These are phyloP conservation scores for Apostichopus japonicus DNA, from an alignment of 35 echinoderm and acorn worm genomes.

Conservation along the genomic window DNA sequence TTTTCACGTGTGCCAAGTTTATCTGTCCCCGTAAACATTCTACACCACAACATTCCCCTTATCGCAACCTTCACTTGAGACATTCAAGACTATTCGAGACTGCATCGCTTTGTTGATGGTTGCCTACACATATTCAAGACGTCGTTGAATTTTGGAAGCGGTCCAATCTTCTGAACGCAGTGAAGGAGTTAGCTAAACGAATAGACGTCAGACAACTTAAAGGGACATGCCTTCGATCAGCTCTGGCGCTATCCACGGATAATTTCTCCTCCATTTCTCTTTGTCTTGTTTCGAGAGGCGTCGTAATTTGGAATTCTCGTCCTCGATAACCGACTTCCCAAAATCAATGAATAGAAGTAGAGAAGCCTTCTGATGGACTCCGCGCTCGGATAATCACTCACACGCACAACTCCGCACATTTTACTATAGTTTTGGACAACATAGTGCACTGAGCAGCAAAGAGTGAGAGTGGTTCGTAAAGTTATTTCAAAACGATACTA, in stretches of 20 bases:
- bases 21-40: too few species aligned
- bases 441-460: too few species aligned
- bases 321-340: neutral
- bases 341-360: neutral
- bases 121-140: neutral
- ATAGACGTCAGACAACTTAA: neutral
- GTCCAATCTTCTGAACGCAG: neutral
- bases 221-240: neutral
- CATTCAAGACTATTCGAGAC: neutral
- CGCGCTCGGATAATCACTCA: too few species aligned
- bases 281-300: neutral
- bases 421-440: too few species aligned
- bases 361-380: too few species aligned
- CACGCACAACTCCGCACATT: too few species aligned
- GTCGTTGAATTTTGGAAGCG: neutral
- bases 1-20: too few species aligned
- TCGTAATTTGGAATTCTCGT: neutral
- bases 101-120: neutral
- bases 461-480: too few species aligned
- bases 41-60: too few species aligned
- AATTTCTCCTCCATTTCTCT: neutral
- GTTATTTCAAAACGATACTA: too few species aligned
- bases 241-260: conserved; percentile 21
- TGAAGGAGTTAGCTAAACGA: neutral
- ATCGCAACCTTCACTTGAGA: too few species aligned